Evolutionary conservation across 2,797 vertebrate species (phyloP), one percentile per base, ranked within the genome.

Genomic region (Coccyzus lansbergi): DNA sequence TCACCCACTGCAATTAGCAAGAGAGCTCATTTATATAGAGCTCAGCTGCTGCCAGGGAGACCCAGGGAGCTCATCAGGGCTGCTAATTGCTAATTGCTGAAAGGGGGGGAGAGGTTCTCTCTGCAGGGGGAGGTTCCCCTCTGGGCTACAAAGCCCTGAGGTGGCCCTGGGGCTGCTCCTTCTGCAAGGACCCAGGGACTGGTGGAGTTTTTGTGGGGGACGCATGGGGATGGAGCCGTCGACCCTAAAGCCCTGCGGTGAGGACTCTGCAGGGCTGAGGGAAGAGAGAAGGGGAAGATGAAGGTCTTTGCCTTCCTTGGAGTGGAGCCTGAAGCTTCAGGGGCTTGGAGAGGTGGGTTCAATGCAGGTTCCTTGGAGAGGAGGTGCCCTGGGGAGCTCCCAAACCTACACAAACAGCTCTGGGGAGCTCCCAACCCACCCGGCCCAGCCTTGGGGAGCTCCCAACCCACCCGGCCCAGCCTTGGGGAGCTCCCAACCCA

Each of bases 1-100:
- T 83, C 2, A 12, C 63, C 38, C 8, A 29, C 63, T 93, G 31
- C 91, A 89, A 93, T 94, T 91, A 95, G 95, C 75, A 62, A 44
- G 74, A 82, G 88, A 56, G 64, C 33, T 90, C 72, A 4, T 80
- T 85, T 80, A 40, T 20, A 6, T 36, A 10, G 4, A 36, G 36
- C 59, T 80, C 59, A 49, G 79, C 33, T 68, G 62, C 79, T 44
- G 5, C 20, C 52, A 15, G 42, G 29, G 83, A 52, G 64, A 64
- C 89, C 63, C n/a, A 28, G 55, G 19, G 42, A 58, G 87, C 76
- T 83, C 2, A 0, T 77, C 56, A 67, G 68, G 65, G 36, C 72
- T 75, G 71, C 36, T 84, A 69, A 91, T 78, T 78, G 72, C 42
- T 81, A 46, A 86, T 88, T 62, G 22, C 31, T 29, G 72, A 10